Conservation (phyloP, 2,888 invertebrate species). For the Podabrus alpinus region DNA sequence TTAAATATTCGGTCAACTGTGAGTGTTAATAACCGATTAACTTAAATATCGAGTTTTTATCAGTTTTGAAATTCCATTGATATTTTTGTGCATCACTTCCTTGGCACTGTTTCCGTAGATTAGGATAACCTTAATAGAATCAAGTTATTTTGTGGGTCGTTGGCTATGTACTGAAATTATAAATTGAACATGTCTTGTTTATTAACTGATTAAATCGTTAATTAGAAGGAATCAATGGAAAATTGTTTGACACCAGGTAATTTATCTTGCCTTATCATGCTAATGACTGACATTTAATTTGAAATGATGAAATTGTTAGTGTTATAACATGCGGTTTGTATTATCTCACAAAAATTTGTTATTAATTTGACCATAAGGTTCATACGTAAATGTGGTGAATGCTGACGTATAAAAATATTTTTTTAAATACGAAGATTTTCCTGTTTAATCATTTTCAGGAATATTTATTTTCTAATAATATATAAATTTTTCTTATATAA, state of each 20-base stretch:
- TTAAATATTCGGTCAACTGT: neutral
- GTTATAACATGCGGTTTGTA: too few species aligned
- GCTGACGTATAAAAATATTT: too few species aligned
- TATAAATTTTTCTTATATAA: too few species aligned
- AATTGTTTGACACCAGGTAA: neutral
- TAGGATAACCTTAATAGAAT: neutral
- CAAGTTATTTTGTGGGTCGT: neutral
- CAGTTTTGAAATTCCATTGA: neutral
- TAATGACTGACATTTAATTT: neutral
- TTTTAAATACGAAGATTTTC: too few species aligned
- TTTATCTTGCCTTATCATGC: neutral
- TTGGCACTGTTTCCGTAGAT: neutral
- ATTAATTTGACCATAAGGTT: too few species aligned
- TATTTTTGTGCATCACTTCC: neutral
- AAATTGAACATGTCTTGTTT: too few species aligned
- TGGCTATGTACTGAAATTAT: too few species aligned
- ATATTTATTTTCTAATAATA: too few species aligned
- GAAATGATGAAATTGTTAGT: neutral
- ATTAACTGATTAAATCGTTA: too few species aligned
- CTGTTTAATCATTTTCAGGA: too few species aligned
- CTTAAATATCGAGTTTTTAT: neutral
- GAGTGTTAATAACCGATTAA: neutral
- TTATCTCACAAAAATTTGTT: too few species aligned
- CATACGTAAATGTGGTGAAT: too few species aligned
- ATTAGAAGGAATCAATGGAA: neutral